Conservation (phyloP, 2,888 invertebrate species). For the Panzeria rudis region DNA sequence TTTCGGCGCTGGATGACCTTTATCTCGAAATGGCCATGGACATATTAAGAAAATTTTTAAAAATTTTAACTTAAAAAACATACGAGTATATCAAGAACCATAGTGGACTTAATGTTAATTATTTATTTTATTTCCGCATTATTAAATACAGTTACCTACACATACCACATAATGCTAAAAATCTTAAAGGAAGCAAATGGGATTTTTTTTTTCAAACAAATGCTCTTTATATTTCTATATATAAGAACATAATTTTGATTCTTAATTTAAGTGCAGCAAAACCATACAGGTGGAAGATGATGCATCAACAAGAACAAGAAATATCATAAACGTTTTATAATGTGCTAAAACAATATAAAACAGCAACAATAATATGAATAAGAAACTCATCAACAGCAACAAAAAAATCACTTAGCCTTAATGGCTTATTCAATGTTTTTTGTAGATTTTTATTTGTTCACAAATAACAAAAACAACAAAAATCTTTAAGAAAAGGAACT, state of each 20-base stretch:
- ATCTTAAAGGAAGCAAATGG: neutral
- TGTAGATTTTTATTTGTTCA: constrained; percentile 27
- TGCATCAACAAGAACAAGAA: constrained; percentile 31
- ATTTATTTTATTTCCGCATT: constrained; percentile 21
- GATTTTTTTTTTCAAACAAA: neutral
- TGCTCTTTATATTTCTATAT: neutral
- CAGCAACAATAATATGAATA: constrained; percentile 59
- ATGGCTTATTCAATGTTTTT: constrained; percentile 79
- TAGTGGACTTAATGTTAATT: constrained; percentile 1
- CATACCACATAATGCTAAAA: constrained; percentile 6
- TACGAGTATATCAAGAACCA: no score
- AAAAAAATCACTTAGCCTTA: constrained; percentile 81
- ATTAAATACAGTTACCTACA: constrained; percentile 23
- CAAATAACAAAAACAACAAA: constrained; percentile 5
- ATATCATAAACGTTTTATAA: constrained; percentile 63
- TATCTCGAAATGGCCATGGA: no score
- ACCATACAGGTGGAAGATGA: constrained; percentile 62
- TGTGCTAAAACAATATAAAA: constrained; percentile 65
- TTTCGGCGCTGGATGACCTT: no score
- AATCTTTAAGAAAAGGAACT: constrained; percentile 18
- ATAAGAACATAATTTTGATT: constrained; percentile 32
- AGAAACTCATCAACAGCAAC: constrained; percentile 66
- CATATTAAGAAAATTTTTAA: no score
- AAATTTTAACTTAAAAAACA: no score
- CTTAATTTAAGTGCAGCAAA: constrained; percentile 53